Conservation (phyloP, 2,888 invertebrate genomes). For the Amiota minor region DNA sequence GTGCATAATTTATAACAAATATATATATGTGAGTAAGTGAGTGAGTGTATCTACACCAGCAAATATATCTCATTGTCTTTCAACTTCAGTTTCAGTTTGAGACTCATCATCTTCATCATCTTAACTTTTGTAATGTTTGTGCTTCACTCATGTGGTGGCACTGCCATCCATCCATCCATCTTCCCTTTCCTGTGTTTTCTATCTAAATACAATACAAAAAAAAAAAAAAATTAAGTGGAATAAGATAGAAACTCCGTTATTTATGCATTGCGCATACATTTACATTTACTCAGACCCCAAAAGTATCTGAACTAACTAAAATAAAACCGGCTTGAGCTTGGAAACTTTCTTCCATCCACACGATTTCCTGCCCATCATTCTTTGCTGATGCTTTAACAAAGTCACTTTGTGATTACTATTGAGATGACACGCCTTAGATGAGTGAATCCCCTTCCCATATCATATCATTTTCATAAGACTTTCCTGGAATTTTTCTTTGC, state of each 20-base stretch:
- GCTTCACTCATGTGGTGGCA: not conserved
- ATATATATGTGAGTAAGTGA: not conserved
- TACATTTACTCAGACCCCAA: slow-evolving; percentile 12
- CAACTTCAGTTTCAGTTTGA: not conserved
- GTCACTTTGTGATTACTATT: not conserved
- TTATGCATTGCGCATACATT: slow-evolving; percentile 27
- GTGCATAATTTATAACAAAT: slow-evolving; percentile 48
- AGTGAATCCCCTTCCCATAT: not conserved
- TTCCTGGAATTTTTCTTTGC: too few species aligned
- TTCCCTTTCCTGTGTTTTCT: slow-evolving; percentile 9
- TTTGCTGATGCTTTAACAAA: not conserved
- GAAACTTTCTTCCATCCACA: too few species aligned
- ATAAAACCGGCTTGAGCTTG: too few species aligned
- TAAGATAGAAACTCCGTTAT: slow-evolving; percentile 10
- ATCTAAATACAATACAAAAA: slow-evolving; percentile 24
- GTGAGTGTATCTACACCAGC: slow-evolving; percentile 12
- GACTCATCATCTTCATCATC: not conserved
- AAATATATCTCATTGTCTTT: not conserved
- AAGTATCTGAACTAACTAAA: too few species aligned
- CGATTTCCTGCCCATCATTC: too few species aligned
- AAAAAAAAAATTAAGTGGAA: too few species aligned
- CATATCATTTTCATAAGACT: too few species aligned
- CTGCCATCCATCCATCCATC: not conserved
- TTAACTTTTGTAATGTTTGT: not conserved
- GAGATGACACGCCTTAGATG: not conserved